Conservation (phyloP, 2,797 vertebrate species). For the Syngnathus acus region DNA sequence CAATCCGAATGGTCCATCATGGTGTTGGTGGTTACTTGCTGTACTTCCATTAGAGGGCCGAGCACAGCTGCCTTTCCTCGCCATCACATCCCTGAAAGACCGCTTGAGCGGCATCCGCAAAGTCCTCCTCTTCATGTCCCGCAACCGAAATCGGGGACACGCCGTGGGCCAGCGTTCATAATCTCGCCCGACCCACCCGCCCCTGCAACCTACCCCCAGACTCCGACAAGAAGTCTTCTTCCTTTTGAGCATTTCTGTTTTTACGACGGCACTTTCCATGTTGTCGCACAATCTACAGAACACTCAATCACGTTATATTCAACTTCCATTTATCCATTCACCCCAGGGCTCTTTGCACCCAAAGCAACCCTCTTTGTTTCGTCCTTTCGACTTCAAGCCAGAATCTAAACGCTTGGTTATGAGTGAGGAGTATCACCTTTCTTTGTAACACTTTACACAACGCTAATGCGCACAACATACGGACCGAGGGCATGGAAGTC, state of each 20-base stretch:
- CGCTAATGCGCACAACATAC: neutral
- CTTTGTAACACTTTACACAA: neutral
- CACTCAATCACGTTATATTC: neutral
- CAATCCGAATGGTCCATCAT: conserved; percentile 80
- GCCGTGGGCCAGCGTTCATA: neutral
- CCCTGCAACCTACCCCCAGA: neutral
- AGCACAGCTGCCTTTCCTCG: conserved; percentile 83
- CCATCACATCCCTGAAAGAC: conserved; percentile 83
- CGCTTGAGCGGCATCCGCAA: conserved; percentile 79
- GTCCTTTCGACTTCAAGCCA: neutral
- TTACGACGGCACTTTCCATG: conserved; percentile 2
- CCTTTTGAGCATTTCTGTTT: conserved; percentile 17
- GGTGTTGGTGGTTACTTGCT: conserved; percentile 90
- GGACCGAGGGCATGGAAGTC: neutral
- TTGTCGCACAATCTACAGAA: conserved; percentile 3
- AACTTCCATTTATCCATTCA: conserved; percentile 2
- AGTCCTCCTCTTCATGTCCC: conserved; percentile 81
- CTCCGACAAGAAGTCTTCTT: conserved; percentile 25
- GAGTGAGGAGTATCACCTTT: neutral
- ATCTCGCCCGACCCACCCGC: neutral
- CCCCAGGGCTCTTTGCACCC: neutral
- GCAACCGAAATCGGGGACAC: conserved; percentile 74
- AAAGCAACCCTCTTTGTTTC: neutral
- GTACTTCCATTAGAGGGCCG: conserved; percentile 82
- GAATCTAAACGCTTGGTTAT: neutral